Evolutionary conservation across 2,888 invertebrate genomes (phyloP).

Genomic region (Calameuta pallipes): DNA sequence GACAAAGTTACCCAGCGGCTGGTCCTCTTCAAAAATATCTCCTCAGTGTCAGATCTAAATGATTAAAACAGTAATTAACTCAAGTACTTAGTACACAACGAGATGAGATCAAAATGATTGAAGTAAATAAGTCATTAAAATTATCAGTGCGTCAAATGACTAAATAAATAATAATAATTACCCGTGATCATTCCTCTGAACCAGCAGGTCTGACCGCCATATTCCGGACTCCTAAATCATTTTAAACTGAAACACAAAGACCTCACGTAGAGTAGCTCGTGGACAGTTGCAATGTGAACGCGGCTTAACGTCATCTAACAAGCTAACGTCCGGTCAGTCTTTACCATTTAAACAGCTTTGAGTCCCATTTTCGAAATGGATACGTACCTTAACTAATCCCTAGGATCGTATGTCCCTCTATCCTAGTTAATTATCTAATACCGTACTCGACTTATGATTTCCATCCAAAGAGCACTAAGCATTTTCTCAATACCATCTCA

Average conservation of each 20-base stretch:
- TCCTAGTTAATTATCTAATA: background rate
- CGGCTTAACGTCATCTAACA: background rate
- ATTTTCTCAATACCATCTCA: background rate
- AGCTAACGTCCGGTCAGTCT: background rate
- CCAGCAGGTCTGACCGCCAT: constrained; percentile 14
- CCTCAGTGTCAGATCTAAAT: background rate
- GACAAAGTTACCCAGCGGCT: background rate
- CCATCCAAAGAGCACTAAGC: background rate
- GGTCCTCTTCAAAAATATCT: background rate
- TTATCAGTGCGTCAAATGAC: constrained; percentile 12
- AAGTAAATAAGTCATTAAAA: background rate
- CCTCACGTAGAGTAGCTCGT: constrained; percentile 38
- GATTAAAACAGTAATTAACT: background rate
- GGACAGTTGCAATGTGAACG: background rate
- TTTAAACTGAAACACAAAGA: constrained; percentile 49
- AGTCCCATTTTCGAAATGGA: background rate
- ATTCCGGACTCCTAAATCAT: constrained; percentile 39
- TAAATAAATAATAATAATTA: constrained; percentile 31
- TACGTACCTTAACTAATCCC: background rate
- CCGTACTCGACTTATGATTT: background rate
- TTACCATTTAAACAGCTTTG: background rate
- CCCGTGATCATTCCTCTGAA: constrained; percentile 26
- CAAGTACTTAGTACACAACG: background rate
- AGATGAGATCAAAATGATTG: background rate
- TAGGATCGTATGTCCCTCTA: background rate